These are phyloP conservation scores for Eristalinus aeneus DNA, from an alignment of 2,888 invertebrate species.

Conservation along the genomic window DNA sequence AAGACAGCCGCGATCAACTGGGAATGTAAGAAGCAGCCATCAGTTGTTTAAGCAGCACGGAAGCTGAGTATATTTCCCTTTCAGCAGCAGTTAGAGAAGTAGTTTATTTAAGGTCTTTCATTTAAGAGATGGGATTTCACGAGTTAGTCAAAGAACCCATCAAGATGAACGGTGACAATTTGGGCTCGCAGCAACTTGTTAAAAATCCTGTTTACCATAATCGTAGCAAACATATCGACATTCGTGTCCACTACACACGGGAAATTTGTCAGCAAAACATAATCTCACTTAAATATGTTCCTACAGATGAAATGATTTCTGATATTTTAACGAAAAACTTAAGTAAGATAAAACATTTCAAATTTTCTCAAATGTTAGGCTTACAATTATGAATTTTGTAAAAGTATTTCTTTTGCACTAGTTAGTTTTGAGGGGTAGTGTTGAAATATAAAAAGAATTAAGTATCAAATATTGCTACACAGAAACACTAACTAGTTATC, in stretches of 20 bases:
- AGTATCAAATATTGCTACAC: too few relatives aligned
- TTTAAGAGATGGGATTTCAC: constrained; percentile 25
- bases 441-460: too few relatives aligned
- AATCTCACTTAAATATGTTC: too few relatives aligned
- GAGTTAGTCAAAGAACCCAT: not conserved
- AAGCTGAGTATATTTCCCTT: too few relatives aligned
- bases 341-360: constrained; percentile 11
- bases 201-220: constrained; percentile 31
- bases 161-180: constrained; percentile 4
- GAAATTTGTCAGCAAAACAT: too few relatives aligned
- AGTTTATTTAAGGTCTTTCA: constrained; percentile 32
- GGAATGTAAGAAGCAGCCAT: constrained; percentile 28
- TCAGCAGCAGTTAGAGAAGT: too few relatives aligned
- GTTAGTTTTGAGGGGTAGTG: too few relatives aligned
- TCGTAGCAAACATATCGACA: constrained; percentile 33
- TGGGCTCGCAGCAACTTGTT: constrained; percentile 4
- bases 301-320: too few relatives aligned
- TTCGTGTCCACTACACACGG: constrained; percentile 13
- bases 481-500: too few relatives aligned
- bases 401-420: too few relatives aligned
- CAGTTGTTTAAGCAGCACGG: constrained; percentile 40
- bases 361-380: constrained; percentile 24
- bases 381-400: too few relatives aligned
- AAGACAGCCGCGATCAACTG: not conserved
- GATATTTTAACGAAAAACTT: constrained; percentile 38